Conservation (phyloP, 2,113 vertebrate species). For the Peromyscus maniculatus region DNA sequence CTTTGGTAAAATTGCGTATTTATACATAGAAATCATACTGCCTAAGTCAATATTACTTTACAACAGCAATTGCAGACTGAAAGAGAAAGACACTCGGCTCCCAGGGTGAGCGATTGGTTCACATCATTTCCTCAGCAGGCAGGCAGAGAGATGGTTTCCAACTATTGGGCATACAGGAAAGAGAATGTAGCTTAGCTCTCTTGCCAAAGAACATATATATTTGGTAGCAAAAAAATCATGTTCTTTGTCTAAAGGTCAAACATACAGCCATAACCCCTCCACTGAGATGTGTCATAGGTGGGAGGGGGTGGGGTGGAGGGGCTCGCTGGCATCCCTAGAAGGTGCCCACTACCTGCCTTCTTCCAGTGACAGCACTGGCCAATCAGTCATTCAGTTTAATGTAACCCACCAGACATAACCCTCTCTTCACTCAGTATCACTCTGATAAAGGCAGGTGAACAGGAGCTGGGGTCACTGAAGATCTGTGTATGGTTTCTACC, state of each 20-base stretch:
- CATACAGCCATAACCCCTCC: neutral
- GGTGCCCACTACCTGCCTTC: neutral
- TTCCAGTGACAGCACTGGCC: neutral
- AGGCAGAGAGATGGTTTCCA: neutral
- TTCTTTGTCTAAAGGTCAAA: neutral
- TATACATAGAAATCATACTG: neutral
- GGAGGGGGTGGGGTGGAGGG: no score
- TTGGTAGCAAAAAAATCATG: neutral
- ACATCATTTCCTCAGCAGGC: neutral
- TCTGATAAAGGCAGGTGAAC: neutral
- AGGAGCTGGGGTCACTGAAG: neutral
- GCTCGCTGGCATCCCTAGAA: neutral
- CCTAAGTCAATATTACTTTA: neutral
- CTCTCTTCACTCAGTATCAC: neutral
- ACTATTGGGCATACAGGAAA: neutral
- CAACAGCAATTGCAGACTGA: neutral
- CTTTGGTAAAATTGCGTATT: neutral
- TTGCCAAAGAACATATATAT: neutral
- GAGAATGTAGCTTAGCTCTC: neutral
- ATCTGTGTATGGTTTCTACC: neutral
- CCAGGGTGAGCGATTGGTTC: neutral
- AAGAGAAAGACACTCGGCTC: neutral
- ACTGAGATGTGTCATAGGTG: neutral
- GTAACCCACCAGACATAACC: neutral
- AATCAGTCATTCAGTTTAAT: neutral